Conservation (phyloP, 2,113 vertebrate species). For the Oncorhynchus kisutch region DNA sequence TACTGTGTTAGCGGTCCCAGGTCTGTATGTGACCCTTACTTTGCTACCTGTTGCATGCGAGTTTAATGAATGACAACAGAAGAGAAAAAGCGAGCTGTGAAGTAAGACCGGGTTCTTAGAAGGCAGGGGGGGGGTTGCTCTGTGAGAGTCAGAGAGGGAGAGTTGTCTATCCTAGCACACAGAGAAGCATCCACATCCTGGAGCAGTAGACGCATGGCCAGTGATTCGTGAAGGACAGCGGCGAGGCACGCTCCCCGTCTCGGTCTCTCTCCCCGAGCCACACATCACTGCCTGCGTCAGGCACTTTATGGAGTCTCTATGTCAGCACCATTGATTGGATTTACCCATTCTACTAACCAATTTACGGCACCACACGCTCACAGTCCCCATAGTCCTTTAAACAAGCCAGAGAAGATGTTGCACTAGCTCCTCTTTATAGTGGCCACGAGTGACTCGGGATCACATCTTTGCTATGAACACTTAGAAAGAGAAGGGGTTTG, state of each 20-base stretch:
- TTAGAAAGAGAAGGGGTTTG: not conserved
- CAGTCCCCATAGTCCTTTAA: not conserved
- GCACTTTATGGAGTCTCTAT: constrained; percentile 1
- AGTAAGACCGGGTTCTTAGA: not conserved
- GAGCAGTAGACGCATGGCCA: constrained; percentile 29
- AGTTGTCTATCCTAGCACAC: constrained; percentile 7
- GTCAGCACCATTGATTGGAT: not conserved
- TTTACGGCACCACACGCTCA: not conserved
- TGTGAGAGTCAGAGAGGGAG: not conserved
- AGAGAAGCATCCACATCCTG: constrained; percentile 29
- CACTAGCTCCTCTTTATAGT: not conserved
- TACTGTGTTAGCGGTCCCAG: not conserved
- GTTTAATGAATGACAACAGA: not conserved
- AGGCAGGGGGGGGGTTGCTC: not conserved
- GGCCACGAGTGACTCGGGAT: not conserved
- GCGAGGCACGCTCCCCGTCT: not conserved
- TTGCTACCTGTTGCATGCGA: not conserved
- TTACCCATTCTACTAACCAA: not conserved
- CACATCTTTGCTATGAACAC: not conserved
- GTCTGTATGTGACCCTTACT: not conserved
- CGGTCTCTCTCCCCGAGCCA: not conserved
- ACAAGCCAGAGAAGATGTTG: not conserved
- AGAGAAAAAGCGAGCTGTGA: not conserved
- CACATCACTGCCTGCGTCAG: not conserved
- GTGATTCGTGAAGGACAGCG: constrained; percentile 53